Base-by-base conservation (phyloP, 2,888 invertebrate species). In the Leptinotarsa tumamoca region DNA sequence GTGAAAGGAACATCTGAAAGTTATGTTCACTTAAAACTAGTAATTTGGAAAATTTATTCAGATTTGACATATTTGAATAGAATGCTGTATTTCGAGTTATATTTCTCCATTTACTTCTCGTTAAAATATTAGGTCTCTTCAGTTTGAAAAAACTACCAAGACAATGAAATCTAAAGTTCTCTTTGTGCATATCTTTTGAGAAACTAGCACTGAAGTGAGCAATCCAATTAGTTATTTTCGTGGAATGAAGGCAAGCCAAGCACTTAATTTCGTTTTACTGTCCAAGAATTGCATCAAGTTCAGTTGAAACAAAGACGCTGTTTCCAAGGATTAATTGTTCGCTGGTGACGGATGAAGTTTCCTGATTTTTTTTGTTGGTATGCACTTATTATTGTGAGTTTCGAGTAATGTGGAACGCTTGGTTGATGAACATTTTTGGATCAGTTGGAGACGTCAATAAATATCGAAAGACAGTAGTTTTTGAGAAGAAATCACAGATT, bases 161-260 rank as follows among this genome's bases (percentile, higher is more conserved):
- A 23, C 13, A 14, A 4, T 4, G 23, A 0, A 13, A 14, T 10
- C 15, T 58, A 4, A 21, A 23, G 58, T 27, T 58, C 21, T 23
- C 58, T 58, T 27, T 27, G 23, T 58, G 58, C 58, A 58, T 58
- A 15, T 23, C 14, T 27, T 23, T 23, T 23, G 15, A 4, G 58
- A 58, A 58, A 58, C 58, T 58, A 15, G 23, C 14, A 58, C 58
- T 58, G 58, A 23, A 23, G 21, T 23, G 27, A 23, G 58, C 23
- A 58, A 58, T 58, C 58, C 58, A 58, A 58, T 58, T 58, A 58
- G 58, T 23, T 21, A 14, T 18, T 58, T 58, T 23, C 58, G 23
- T 14, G 58, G 4, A 58, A 23, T 58, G 23, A 58, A 23, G 58
- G 15, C 58, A n/a, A 23, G 13, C 27, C 27, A 15, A 58, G 58